Conservation (phyloP, 2,113 vertebrate genomes). For the Polyodon spathula region DNA sequence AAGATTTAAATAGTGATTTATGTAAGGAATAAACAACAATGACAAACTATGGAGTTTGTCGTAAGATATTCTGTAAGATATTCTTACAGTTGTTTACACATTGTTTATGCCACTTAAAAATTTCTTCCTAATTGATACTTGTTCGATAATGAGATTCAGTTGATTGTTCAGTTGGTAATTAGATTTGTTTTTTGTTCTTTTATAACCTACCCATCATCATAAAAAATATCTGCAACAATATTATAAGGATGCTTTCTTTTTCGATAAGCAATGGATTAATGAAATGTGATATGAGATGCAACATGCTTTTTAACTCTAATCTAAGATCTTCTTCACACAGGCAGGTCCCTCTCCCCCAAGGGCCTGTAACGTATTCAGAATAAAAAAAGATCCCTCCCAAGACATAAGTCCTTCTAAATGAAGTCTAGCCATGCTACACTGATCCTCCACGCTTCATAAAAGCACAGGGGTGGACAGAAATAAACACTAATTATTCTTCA, state of each 20-base stretch:
- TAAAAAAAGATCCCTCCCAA: neutral
- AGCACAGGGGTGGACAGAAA: neutral
- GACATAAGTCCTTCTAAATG: neutral
- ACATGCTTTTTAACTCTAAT: neutral
- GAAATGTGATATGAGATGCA: neutral
- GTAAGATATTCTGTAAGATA: no score
- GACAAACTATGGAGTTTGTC: no score
- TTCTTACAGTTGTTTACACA: no score
- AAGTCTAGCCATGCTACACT: neutral
- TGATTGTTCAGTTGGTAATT: neutral
- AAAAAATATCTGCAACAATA: neutral
- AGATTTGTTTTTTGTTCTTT: neutral
- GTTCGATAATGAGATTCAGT: neutral
- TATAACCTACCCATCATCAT: neutral
- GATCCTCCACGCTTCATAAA: neutral
- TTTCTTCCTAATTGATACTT: neutral
- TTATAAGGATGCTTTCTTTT: neutral
- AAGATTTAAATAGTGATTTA: no score
- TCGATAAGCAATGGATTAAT: neutral
- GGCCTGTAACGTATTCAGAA: neutral
- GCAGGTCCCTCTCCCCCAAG: neutral
- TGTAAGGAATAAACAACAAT: no score
- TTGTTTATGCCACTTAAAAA: no score
- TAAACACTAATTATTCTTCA: constrained; percentile 3
- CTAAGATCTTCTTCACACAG: neutral